Evolutionary conservation across 2,113 vertebrate species (phyloP), one percentile per base, ranked within the genome.

Genomic region (Engraulis encrasicolus): DNA sequence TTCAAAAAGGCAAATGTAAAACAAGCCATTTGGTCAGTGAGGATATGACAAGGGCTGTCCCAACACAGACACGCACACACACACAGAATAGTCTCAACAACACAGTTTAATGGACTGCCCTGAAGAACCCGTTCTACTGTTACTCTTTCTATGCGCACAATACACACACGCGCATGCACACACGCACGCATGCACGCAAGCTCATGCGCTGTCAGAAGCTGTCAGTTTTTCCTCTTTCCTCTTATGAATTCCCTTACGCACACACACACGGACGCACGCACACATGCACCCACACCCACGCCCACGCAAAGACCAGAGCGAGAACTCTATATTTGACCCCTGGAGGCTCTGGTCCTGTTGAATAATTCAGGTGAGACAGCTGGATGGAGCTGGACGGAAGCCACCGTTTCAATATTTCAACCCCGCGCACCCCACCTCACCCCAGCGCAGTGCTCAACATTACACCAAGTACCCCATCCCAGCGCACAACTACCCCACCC

Each of bases 311-410:
- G 50, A 52, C 50, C 12, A 52, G 12, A 66, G n/a, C 23, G 58
- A 74, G 66, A 27, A 34, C 66, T 74, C 66, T 74, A 74, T 74
- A 74, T 74, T 74, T 74, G 66, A 74, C 66, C 66, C 66, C 66
- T 74, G 11, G 88, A 85, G 86, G 91, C 88, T 90, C 90, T 89
- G 86, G 84, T 88, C 80, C 90, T 31, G 89, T 74, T 94, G 90
- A 93, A 94, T 94, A 91, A 93, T 94, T 93, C 87, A 93, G 89
- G 87, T 91, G 82, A 83, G 88, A 91, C 91, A 92, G 93, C 92
- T 92, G 92, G 80, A 84, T 86, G 86, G 83, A 77, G 86, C 88
- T 87, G 15, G 86, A 91, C 84, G 89, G 77, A 85, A 91, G 90
- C 86, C 78, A 82, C 86, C 78, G 88, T 91, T 49, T 81, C 79